Conservation (phyloP, 2,888 invertebrate species). For the Troglohyphantes excavatus region DNA sequence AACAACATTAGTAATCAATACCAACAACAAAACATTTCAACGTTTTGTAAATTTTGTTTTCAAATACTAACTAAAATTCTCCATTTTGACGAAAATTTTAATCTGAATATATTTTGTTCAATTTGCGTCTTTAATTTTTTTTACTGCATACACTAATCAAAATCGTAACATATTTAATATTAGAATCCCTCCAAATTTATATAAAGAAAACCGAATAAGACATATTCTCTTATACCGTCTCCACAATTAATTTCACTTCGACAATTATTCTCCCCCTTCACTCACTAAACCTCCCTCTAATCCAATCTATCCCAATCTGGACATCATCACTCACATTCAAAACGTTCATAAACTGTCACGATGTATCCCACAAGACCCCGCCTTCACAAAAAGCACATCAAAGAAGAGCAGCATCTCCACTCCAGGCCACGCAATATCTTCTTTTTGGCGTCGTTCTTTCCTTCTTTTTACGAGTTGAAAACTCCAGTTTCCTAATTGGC, state of each 20-base stretch:
- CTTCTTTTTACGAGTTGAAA: slow-evolving; percentile 3
- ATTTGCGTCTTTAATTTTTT: too few species aligned
- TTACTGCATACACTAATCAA: too few species aligned
- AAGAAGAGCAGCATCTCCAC: neutral
- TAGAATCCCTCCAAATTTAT: too few species aligned
- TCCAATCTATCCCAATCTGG: slow-evolving; percentile 58
- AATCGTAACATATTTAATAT: too few species aligned
- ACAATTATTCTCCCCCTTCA: slow-evolving; percentile 22
- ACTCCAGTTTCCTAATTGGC: slow-evolving; percentile 34
- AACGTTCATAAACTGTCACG: slow-evolving; percentile 70
- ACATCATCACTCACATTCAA: slow-evolving; percentile 64
- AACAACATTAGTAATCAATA: too few species aligned
- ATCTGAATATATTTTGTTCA: too few species aligned
- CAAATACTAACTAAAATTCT: too few species aligned
- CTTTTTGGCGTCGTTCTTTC: neutral
- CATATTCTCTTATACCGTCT: too few species aligned
- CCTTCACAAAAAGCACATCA: neutral
- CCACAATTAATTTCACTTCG: slow-evolving; percentile 14
- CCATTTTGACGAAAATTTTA: too few species aligned
- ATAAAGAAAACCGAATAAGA: too few species aligned
- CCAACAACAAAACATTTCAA: too few species aligned
- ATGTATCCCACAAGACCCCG: slow-evolving; percentile 36
- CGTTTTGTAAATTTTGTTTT: too few species aligned
- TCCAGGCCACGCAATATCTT: slow-evolving; percentile 10
- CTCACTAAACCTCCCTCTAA: slow-evolving; percentile 24